Evolutionary conservation across 1,140 invertebrate species (phyloP), one percentile per base, ranked within the genome.

Genomic region (Danaus melanippus): DNA sequence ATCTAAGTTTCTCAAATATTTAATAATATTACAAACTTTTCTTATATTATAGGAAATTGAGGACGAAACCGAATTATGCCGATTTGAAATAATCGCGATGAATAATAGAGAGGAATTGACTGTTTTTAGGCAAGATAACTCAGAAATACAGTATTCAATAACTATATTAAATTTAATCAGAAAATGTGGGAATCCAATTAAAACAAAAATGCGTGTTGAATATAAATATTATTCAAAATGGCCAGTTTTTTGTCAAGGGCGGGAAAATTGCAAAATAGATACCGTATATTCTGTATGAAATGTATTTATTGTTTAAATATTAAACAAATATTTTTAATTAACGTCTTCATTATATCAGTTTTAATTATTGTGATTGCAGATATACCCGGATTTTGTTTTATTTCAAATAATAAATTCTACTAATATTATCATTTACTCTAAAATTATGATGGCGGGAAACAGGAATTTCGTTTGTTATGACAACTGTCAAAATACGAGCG

Each of bases 401-500:
- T 79, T 74, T 42, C 55, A 55, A 60, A 61, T 79, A 50, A 65
- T 79, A 42, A 76, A 79, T 60, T 56, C 64, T 12, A 63, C 61
- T 8, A 76, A 73, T 43, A 42, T 74, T n/a, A 63, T 79, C 8
- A 64, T 75, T 12, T 76, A 70, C 42, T 79, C 76, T n/a, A 65
- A 62, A 66, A 53, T 76, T 10, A 79, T 79, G 76, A 70, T 63
- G 62, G 50, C 8, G 46, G 63, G 49, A 17, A 56, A 54, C 2
- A 63, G 48, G 10, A 74, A 71, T 49, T 79, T 69, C 17, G 54
- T 56, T 10, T 76, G 74, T 11, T 42, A 61, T 0, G 47, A 71
- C 9, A 50, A 73, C 32, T 76, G 71, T 44, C 74, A 74, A 2
- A 9, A 44, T 21, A 56, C 54, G 0, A 56, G 71, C 46, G 55